Evolutionary conservation across 2,888 invertebrate genomes (phyloP), one percentile per base, ranked within the genome.

Genomic region (Invenusta paracnida): DNA sequence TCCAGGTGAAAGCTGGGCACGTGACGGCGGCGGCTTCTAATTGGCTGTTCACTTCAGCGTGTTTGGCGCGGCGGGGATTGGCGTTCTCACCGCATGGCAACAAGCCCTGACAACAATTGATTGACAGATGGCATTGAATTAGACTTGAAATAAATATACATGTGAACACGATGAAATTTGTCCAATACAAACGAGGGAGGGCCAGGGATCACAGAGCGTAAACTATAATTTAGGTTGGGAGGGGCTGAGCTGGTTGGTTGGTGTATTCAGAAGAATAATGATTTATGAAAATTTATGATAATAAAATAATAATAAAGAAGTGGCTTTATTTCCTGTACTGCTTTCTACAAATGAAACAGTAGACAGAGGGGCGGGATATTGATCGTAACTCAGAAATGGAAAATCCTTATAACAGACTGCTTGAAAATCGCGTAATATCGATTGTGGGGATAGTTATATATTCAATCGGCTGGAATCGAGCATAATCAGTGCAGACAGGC

Each of bases 1-100:
- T 17, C 5, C 25, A 94, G 88, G 93, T 92, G 73, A 96, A 94
- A 89, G 95, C 93, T 92, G 95, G 95, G 85, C 95, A 94, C 91
- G 94, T 94, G 17, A 89, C 87, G 81, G 90, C 88, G 5, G 89
- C 88, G 87, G 93, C 92, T 89, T 94, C 92, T 88, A 93, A 93
- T 90, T 94, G 94, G 88, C 93, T 93, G 92, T 97, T 97, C 17
- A 96, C 94, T 92, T 93, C 93, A 0, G 92, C 90, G 90, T 95
- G 94, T 91, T 95, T 95, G 87, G 95, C 94, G 89, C 97, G 93
- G 88, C 96, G 92, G 82, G 93, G 93, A 92, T 96, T 97, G 79
- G 95, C 95, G 90, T 94, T 93, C 90, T 96, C 95, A 67, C 97
- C 96, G 89, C 96, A 93, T 81, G 96, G 96, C 89, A 96, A 93